These are phyloP conservation scores for Melanaphis sacchari DNA, from an alignment of 1,140 invertebrate genomes.

Conservation along the genomic window DNA sequence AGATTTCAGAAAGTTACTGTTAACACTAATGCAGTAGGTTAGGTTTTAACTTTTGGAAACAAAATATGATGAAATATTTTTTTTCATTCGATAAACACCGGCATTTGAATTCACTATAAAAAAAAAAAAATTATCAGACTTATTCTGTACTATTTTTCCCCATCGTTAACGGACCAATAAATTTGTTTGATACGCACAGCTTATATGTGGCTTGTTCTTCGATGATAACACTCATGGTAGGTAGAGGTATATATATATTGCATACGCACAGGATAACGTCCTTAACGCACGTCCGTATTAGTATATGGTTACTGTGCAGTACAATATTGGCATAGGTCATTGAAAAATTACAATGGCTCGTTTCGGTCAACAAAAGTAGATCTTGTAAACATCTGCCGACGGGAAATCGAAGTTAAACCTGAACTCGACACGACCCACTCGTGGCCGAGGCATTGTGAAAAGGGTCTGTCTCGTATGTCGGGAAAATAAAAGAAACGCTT, in stretches of 20 bases:
- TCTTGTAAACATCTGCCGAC: slow-evolving; percentile 38
- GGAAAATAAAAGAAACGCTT: not conserved
- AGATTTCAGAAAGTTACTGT: not conserved
- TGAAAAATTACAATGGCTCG: slow-evolving; percentile 25
- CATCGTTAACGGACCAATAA: not conserved
- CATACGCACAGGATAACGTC: not conserved
- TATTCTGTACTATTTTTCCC: not conserved
- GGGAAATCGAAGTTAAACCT: slow-evolving; percentile 7
- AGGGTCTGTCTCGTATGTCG: not conserved
- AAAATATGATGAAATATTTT: not conserved
- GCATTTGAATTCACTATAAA: not conserved
- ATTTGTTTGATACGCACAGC: not conserved
- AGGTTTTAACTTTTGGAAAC: not conserved
- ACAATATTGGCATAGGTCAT: slow-evolving; percentile 4
- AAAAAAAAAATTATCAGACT: not conserved
- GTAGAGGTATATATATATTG: not conserved
- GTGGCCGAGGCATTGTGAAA: slow-evolving; percentile 15
- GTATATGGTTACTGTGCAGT: not conserved
- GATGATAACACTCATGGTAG: not conserved
- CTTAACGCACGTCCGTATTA: not conserved
- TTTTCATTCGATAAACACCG: not conserved
- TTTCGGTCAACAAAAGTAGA: slow-evolving; percentile 13
- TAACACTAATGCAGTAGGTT: not conserved
- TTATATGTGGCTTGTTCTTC: not conserved
- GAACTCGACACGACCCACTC: slow-evolving; percentile 18